These are phyloP conservation scores for Todiramphus saurophagus DNA, from an alignment of 2,113 vertebrate species.

Conservation along the genomic window DNA sequence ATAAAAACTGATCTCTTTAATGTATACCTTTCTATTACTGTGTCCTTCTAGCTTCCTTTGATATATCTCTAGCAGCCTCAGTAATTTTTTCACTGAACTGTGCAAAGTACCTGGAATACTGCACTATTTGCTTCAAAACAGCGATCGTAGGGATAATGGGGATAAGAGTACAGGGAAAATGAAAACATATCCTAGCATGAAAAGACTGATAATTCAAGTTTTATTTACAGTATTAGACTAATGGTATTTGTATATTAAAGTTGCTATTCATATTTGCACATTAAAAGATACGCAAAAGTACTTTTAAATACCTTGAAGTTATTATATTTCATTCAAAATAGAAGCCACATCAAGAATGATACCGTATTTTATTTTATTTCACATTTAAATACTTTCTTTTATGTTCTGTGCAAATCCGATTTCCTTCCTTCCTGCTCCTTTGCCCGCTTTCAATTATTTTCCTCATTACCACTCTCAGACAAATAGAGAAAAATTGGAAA, in stretches of 20 bases:
- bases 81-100: background rate
- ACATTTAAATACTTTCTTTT: background rate
- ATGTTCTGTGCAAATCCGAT: background rate
- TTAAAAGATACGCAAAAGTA: background rate
- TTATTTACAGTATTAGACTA: background rate
- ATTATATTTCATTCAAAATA: background rate
- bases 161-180: background rate
- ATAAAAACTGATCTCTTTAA: background rate
- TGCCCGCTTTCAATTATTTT: background rate
- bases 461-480: background rate
- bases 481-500: background rate
- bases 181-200: background rate
- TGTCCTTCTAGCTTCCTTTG: background rate
- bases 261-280: background rate
- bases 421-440: background rate
- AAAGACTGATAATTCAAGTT: background rate
- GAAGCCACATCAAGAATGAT: background rate
- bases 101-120: background rate
- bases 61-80: background rate
- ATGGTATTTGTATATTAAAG: background rate
- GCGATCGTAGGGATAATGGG: background rate
- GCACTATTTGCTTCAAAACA: background rate
- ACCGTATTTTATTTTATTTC: background rate
- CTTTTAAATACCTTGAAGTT: background rate
- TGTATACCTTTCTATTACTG: background rate